Percentiles rank a stretch among this genome's conserved stretches.
These are phyloP conservation scores for Noctua fimbriata DNA, from an alignment of 2,888 invertebrate genomes.

Conservation along the genomic window DNA sequence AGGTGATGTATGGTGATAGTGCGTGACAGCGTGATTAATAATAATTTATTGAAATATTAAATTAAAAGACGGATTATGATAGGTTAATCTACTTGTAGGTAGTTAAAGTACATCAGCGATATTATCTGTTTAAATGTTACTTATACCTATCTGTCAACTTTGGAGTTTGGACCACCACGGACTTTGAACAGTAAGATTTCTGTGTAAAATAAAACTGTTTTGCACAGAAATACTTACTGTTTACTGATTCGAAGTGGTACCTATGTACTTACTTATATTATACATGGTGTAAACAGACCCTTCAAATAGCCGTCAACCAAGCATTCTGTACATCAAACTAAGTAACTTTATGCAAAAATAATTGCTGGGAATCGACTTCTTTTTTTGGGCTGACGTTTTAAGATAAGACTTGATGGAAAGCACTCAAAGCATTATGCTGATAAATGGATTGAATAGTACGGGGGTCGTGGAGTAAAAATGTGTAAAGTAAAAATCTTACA, in stretches of 20 bases:
- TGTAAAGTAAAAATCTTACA: too few relatives aligned
- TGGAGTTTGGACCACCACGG: not conserved
- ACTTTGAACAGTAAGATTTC: not conserved
- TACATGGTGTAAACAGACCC: too few relatives aligned
- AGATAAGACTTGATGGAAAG: too few relatives aligned
- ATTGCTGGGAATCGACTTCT: too few relatives aligned
- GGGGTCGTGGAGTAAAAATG: too few relatives aligned
- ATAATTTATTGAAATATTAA: constrained; percentile 1
- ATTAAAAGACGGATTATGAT: constrained; percentile 18
- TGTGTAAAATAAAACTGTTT: not conserved
- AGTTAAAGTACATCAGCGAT: not conserved
- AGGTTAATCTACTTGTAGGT: constrained; percentile 13
- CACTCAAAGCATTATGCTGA: too few relatives aligned
- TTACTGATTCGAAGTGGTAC: not conserved
- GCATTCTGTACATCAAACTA: too few relatives aligned
- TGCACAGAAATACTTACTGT: too few relatives aligned
- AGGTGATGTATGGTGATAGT: not conserved
- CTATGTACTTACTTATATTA: not conserved
- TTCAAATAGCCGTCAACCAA: too few relatives aligned
- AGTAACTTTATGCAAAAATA: too few relatives aligned
- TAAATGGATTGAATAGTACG: too few relatives aligned
- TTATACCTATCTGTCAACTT: constrained; percentile 14
- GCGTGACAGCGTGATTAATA: not conserved
- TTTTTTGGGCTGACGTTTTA: too few relatives aligned
- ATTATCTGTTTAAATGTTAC: constrained; percentile 24